Evolutionary conservation across 2,113 vertebrate genomes (phyloP).

Genomic region (Silurus glanis): DNA sequence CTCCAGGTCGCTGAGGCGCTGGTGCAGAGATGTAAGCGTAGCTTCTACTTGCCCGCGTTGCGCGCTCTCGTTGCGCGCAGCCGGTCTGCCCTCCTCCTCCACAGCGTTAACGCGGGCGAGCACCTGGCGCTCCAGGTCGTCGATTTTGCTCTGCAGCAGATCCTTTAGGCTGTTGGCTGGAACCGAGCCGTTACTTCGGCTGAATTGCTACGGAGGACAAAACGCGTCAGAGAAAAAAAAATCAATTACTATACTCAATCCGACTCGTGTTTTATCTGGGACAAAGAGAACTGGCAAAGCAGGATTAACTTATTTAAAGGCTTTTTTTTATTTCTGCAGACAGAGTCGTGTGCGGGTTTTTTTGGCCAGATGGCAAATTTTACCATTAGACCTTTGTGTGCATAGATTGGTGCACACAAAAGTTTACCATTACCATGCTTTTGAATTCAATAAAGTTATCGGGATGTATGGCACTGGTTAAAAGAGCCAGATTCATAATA

Average conservation of each 20-base stretch:
- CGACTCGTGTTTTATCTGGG: neutral
- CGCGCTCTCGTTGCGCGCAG: constrained; percentile 86
- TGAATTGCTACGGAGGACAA: constrained; percentile 80
- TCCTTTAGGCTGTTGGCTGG: constrained; percentile 92
- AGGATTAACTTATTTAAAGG: constrained; percentile 34
- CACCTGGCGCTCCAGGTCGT: constrained; percentile 95
- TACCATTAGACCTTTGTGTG: constrained; percentile 18
- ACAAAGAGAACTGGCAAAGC: neutral
- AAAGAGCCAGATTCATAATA: neutral
- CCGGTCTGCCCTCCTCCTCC: constrained; percentile 85
- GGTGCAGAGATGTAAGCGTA: constrained; percentile 90
- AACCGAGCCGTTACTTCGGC: constrained; percentile 88
- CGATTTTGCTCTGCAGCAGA: constrained; percentile 92
- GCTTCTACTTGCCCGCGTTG: constrained; percentile 92
- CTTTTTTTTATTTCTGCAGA: neutral
- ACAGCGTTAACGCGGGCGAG: constrained; percentile 91
- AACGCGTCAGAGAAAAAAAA: neutral
- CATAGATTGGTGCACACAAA: too few relatives aligned
- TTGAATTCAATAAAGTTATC: neutral
- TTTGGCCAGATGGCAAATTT: neutral
- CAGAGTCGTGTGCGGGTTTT: neutral
- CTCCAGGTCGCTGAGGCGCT: constrained; percentile 95
- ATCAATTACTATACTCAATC: neutral
- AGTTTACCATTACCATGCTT: neutral
- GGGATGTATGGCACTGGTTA: too few relatives aligned